Percentiles rank a stretch among this genome's conserved stretches.
Evolutionary conservation across 2,113 vertebrate species (phyloP).

Genomic region (Chionodraco myersi): DNA sequence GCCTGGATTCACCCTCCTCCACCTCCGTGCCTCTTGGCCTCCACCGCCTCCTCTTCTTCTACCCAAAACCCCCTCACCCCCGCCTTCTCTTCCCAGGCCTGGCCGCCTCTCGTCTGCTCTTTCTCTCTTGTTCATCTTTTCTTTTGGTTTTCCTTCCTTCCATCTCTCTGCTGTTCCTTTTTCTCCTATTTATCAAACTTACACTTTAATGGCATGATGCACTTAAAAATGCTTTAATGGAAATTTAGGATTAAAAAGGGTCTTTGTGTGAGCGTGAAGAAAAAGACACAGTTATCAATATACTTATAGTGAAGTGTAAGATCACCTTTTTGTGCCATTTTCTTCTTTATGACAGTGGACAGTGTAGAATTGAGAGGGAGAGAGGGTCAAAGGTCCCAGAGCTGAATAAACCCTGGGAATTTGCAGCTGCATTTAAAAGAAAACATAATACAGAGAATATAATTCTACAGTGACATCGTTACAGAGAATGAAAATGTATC

Average conservation of each 20-base stretch:
- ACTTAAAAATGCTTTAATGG: neutral
- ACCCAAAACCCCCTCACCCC: conserved; percentile 47
- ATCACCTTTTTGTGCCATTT: too few relatives aligned
- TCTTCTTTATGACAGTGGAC: too few relatives aligned
- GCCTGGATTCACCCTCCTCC: conserved; percentile 66
- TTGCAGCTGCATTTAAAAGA: too few relatives aligned
- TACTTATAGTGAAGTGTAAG: neutral
- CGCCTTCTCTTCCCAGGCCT: conserved; percentile 63
- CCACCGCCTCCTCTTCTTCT: conserved; percentile 56
- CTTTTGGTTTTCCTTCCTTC: conserved; percentile 32
- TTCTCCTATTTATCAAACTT: conserved; percentile 15
- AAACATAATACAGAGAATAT: too few relatives aligned
- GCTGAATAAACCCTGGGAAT: too few relatives aligned
- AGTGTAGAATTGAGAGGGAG: too few relatives aligned
- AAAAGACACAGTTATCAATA: conserved; percentile 1
- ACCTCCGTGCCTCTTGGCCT: conserved; percentile 59
- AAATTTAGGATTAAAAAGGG: neutral
- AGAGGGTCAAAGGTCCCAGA: too few relatives aligned
- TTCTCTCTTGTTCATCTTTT: conserved; percentile 57
- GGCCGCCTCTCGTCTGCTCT: conserved; percentile 66
- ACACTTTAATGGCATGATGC: neutral
- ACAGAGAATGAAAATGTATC: too few relatives aligned
- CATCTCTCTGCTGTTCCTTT: conserved; percentile 27
- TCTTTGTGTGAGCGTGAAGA: neutral
- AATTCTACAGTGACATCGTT: too few relatives aligned